Evolutionary conservation across 2,797 vertebrate genomes (phyloP).

Genomic region (Etheostoma nigrum): DNA sequence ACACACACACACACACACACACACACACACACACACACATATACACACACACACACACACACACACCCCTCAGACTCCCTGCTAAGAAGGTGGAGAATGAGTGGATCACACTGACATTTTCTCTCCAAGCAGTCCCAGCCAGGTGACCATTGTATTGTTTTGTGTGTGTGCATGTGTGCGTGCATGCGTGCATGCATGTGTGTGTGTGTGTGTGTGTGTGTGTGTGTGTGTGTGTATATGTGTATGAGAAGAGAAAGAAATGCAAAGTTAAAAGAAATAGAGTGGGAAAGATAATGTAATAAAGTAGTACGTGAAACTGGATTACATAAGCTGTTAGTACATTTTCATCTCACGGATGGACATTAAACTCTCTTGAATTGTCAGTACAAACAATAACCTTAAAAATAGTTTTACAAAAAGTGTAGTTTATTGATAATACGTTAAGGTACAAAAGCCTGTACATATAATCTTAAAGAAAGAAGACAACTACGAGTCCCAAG

Average conservation of each 20-base stretch:
- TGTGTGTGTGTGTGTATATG: conserved; percentile 22
- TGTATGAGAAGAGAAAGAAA: conserved; percentile 6
- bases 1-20: conserved; percentile 23
- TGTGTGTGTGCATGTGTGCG: conserved; percentile 19
- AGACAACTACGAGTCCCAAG: background rate
- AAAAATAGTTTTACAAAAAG: background rate
- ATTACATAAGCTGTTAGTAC: conserved; percentile 3
- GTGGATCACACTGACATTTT: conserved; percentile 70
- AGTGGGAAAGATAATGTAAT: background rate
- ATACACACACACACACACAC: conserved; percentile 11
- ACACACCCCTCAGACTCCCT: conserved; percentile 38
- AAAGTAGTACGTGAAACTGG: background rate
- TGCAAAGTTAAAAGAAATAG: background rate
- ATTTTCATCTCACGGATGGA: conserved; percentile 20
- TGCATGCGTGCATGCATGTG: conserved; percentile 17
- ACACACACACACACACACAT: conserved; percentile 12
- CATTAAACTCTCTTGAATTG: conserved; percentile 5
- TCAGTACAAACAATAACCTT: background rate
- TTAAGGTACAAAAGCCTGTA: background rate
- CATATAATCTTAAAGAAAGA: conserved; percentile 5
- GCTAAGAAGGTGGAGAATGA: conserved; percentile 59
- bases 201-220: conserved; percentile 24
- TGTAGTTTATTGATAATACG: conserved; percentile 8
- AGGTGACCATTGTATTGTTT: conserved; percentile 47
- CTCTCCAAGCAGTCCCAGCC: conserved; percentile 49